Percentiles rank a stretch among this genome's conserved stretches.
Conservation (phyloP, 2,888 invertebrate species). For the Escarpia spicata region DNA sequence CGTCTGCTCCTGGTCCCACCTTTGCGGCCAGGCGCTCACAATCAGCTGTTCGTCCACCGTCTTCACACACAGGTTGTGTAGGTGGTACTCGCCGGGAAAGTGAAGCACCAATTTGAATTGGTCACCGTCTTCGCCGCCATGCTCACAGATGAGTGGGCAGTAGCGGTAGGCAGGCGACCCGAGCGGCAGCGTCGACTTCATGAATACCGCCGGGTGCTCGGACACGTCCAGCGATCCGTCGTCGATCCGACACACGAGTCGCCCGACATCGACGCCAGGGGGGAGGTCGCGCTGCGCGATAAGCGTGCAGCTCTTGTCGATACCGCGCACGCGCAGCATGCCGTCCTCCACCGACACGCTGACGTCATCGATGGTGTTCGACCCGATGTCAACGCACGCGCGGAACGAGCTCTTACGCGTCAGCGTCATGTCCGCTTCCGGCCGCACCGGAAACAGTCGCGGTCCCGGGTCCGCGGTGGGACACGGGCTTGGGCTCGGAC, state of each 20-base stretch:
- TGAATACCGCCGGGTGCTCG: constrained; percentile 1
- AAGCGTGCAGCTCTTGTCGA: not conserved
- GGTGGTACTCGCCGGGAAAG: constrained; percentile 28
- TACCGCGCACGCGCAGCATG: constrained; percentile 1
- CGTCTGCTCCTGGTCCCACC: not conserved
- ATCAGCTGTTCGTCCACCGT: constrained; percentile 31
- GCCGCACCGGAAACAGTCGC: not conserved
- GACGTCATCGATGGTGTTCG: not conserved
- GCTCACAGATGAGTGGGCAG: constrained; percentile 20
- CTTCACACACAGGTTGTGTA: constrained; percentile 31
- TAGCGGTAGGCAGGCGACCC: not conserved
- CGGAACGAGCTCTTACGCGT: not conserved
- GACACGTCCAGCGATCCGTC: not conserved
- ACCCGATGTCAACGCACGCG: not conserved
- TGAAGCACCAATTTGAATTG: constrained; percentile 31
- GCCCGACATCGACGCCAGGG: constrained; percentile 22
- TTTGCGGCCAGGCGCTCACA: constrained; percentile 23
- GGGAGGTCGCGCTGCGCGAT: constrained; percentile 18
- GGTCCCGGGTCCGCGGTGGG: not conserved
- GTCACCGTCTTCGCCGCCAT: constrained; percentile 32
- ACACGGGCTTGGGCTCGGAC: constrained; percentile 21
- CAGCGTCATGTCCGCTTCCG: not conserved
- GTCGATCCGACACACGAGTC: not conserved
- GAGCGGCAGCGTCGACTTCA: constrained; percentile 17
- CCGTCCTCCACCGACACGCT: constrained; percentile 12